Evolutionary conservation across 2,888 invertebrate genomes (phyloP), one percentile per base, ranked within the genome.

Genomic region (Amorpha juglandis): DNA sequence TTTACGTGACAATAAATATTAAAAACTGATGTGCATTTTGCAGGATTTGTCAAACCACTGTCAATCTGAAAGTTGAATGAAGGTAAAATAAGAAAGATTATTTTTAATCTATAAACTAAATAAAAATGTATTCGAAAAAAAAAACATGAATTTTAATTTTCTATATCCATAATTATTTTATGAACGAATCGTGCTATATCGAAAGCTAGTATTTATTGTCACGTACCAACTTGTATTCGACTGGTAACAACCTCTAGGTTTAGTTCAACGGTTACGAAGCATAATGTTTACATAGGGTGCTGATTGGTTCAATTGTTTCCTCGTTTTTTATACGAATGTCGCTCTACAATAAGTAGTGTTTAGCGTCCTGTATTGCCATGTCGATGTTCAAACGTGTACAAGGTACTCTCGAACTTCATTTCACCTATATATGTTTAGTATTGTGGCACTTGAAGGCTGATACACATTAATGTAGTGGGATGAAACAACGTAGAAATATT

Each of bases 271-370:
- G 78, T 79, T 76, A 75, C 74, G 67, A 82, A 81, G 87, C 87
- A 84, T 86, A 84, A 86, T 86, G 77, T 80, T 77, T 74, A 80
- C 75, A 72, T 76, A 76, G 78, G 87, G 84, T 86, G 86, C 84
- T 84, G 79, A 77, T 74, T 78, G 76, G 76, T 79, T 78, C 74
- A 78, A 77, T 74, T 71, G 78, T 81, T 75, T 76, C 77, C 74
- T 79, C 74, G 75, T 55, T 53, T 63, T 74, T 76, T 77, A 75
- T 74, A 76, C 67, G 69, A 68, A 71, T 63, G 68, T 70, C 71
- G 67, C 69, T 69, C 69, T 68, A 33, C 66, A 27, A 68, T 72
- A 73, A 70, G 70, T 69, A 50, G 70, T 71, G 53, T 53, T 42
- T 33, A 47, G 55, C 38, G 19, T 47, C 48, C 52, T 48, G 45